Percentiles rank a stretch among this genome's conserved stretches.
These are phyloP conservation scores for Pelecanus crispus DNA, from an alignment of 2,113 vertebrate species.

Conservation along the genomic window DNA sequence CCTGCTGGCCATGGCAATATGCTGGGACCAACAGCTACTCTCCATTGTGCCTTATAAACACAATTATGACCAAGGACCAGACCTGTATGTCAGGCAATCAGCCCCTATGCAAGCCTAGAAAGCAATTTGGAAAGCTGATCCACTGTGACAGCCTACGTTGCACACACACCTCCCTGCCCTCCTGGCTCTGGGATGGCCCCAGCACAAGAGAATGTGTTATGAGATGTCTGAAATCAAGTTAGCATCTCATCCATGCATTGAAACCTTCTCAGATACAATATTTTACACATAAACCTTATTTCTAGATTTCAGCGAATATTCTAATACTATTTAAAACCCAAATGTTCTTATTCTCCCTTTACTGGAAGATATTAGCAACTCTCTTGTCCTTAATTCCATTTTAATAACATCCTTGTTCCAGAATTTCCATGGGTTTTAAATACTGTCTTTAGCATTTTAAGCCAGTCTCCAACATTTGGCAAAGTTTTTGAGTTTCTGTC, in stretches of 20 bases:
- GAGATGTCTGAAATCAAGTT: not conserved
- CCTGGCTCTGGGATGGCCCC: not conserved
- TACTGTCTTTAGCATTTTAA: not conserved
- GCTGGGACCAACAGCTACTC: not conserved
- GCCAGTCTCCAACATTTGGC: conserved; percentile 1
- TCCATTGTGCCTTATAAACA: not conserved
- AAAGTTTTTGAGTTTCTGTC: not conserved
- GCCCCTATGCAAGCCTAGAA: not conserved
- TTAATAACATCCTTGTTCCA: conserved; percentile 33
- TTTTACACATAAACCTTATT: conserved; percentile 8
- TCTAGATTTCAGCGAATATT: conserved; percentile 12
- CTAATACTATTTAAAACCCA: conserved; percentile 26
- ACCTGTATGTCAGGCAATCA: not conserved
- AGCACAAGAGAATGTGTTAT: fast-evolving
- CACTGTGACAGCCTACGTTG: fast-evolving
- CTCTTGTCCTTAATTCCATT: conserved; percentile 48
- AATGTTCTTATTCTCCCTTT: conserved; percentile 37
- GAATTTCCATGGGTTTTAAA: conserved; percentile 54
- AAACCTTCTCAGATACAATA: not conserved
- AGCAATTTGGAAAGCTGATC: not conserved
- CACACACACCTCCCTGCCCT: not conserved
- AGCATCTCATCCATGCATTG: not conserved
- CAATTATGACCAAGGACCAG: not conserved
- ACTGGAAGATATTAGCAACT: conserved; percentile 14
- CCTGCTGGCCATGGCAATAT: not conserved